Base-by-base conservation (phyloP, 2,113 vertebrate genomes). In the Phylloscopus trochilus region DNA sequence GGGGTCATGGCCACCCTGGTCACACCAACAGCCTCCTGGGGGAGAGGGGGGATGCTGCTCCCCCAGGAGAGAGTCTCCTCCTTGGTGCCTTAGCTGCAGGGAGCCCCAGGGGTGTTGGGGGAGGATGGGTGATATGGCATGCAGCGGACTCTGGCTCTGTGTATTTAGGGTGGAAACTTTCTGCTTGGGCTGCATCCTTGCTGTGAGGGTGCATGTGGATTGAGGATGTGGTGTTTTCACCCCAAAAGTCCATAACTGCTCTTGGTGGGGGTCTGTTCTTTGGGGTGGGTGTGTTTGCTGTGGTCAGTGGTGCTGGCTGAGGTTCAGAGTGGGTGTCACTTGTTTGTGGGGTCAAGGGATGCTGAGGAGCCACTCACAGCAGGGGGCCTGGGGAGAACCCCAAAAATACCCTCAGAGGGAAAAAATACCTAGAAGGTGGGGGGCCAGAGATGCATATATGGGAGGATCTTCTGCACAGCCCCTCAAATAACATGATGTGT, bases 171-270 rank as follows among this genome's bases (percentile, higher is more conserved):
- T 58, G 43, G 51, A 66, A 92, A 10, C 15, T 26, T 70, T 37
- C 60, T 69, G 46, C 67, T 66, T 37, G 62, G 47, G 52, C 35
- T 59, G 18, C 13, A 26, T 64, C 53, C 67, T 66, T 7, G 16
- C 26, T 0, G 0, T 8, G 64, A 87, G 56, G 68, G 21, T 39
- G 46, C 15, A 18, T 0, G 1, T 76, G 72, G 35, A 13, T 51
- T 0, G 4, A 24, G 39, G 56, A n/a, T 35, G 35, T 14, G 46
- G 59, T 33, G 21, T 62, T 67, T 82, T 93, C 22, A 43, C 24
- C 15, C 33, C 8, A 22, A 2, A 89, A 58, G 31, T 44, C 46
- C 30, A 5, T 14, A 55, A 24, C 30, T 83, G 84, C 37, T 74
- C 30, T 19, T 0, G 0, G 15, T 17, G 13, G 26, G 6, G 18